Evolutionary conservation across 1,140 invertebrate species (phyloP).

Genomic region (Brachionus sp.): DNA sequence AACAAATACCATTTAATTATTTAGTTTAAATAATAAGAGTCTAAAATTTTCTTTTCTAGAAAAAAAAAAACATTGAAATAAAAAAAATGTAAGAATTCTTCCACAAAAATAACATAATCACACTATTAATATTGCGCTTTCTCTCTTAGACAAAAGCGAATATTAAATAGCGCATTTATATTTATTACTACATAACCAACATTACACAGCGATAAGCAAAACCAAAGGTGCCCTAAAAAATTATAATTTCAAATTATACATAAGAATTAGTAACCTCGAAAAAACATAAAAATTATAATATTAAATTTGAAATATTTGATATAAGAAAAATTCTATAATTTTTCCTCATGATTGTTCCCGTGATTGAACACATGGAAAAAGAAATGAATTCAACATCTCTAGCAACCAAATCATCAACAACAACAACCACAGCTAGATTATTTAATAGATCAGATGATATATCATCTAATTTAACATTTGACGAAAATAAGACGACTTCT

Average conservation of each 20-base stretch:
- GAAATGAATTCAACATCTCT: background rate
- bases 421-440: constrained; percentile 9
- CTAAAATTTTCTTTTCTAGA: too few species aligned
- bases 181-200: background rate
- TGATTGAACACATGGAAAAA: constrained; percentile 44
- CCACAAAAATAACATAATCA: too few species aligned
- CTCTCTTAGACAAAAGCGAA: background rate
- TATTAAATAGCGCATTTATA: background rate
- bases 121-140: background rate
- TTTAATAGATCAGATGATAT: constrained; percentile 22
- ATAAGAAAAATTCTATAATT: constrained; percentile 33
- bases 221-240: background rate
- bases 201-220: background rate
- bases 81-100: too few species aligned
- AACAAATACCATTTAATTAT: too few species aligned
- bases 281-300: constrained; percentile 22
- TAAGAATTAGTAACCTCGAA: constrained; percentile 24
- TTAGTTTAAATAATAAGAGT: too few species aligned
- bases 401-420: background rate
- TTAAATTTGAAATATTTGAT: background rate
- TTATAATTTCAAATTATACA: constrained; percentile 13
- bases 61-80: too few species aligned
- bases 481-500: background rate
- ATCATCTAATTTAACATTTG: background rate
- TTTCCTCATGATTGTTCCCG: constrained; percentile 43